Base-by-base conservation (phyloP, 2,888 invertebrate genomes). In the Torymus auratus region DNA sequence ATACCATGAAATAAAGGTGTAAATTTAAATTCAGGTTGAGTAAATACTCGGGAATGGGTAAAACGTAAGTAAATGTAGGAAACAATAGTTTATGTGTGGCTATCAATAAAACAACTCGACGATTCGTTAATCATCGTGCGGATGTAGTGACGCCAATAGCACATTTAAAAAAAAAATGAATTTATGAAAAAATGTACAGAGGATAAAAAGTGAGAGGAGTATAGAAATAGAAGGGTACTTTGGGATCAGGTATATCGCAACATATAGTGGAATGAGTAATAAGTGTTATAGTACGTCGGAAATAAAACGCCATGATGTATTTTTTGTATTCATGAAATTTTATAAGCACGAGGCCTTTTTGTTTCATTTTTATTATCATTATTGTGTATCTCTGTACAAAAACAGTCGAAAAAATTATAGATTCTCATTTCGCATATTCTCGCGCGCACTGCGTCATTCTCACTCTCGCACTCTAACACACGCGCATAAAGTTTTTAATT, bases 371-470 rank as follows among this genome's bases (percentile, higher is more conserved):
- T 80, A 74, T 80, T 80, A 82, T 83, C 71, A 81, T 78, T 68
- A 82, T 82, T 90, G 88, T 87, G 89, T 89, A 90, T 90, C 88
- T 91, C 90, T 91, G 91, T 91, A 91, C 91, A 91, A 91, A 89
- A 89, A 89, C 88, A 88, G 88, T 89, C 89, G 89, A 89, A 89
- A 91, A 90, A 90, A 90, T 91, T 90, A 90, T 90, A 90, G 87
- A 87, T 89, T 88, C 88, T 86, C 85, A 80, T 80, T 58, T 78
- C 64, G 77, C 78, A 74, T 72, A 81, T 75, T 74, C 74, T 75
- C 74, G 78, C 73, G 70, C 65, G 61, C 80, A 79, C 76, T 79
- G 62, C 78, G 60, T 77, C 77, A 83, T 68, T 71, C 58, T 41
- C 23, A 28, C 79, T 79, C 79, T 69, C 82, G 82, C 82, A 65